Conservation (phyloP, 2,797 vertebrate species). For the Dryobates pubescens region DNA sequence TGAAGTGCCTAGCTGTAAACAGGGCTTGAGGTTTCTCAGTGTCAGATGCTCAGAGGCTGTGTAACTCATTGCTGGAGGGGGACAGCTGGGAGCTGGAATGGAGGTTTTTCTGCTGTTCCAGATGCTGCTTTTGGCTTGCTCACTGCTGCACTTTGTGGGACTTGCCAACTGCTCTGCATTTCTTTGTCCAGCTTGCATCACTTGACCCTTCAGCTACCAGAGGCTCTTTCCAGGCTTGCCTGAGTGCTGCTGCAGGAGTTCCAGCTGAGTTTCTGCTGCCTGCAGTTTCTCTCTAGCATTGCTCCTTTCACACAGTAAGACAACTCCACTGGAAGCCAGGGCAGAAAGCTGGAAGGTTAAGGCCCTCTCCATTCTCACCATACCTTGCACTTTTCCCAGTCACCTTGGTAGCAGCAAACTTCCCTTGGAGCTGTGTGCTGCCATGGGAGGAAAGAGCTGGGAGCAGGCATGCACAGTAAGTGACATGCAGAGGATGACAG, state of each 20-base stretch:
- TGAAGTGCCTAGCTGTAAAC: slow-evolving; percentile 19
- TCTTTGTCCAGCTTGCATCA: background rate
- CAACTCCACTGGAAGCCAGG: background rate
- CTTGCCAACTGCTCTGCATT: background rate
- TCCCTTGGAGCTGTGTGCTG: background rate
- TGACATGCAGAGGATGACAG: background rate
- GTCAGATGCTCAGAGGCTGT: background rate
- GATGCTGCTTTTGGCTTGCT: slow-evolving; percentile 29
- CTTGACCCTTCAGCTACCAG: background rate
- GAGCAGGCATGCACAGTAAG: rapidly evolving
- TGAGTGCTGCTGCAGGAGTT: background rate
- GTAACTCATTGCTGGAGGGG: background rate
- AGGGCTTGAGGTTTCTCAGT: background rate
- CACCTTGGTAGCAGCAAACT: background rate
- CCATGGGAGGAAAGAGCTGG: background rate
- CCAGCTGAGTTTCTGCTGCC: background rate
- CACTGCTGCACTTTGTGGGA: background rate
- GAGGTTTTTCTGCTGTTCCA: background rate
- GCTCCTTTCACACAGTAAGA: background rate
- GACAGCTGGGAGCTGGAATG: background rate
- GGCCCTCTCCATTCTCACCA: background rate
- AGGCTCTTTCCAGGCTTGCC: background rate
- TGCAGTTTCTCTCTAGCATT: background rate
- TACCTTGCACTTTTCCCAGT: background rate
- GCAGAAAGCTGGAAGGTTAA: background rate